Evolutionary conservation across 2,888 invertebrate species (phyloP).

Genomic region (Drosophila ezoana): DNA sequence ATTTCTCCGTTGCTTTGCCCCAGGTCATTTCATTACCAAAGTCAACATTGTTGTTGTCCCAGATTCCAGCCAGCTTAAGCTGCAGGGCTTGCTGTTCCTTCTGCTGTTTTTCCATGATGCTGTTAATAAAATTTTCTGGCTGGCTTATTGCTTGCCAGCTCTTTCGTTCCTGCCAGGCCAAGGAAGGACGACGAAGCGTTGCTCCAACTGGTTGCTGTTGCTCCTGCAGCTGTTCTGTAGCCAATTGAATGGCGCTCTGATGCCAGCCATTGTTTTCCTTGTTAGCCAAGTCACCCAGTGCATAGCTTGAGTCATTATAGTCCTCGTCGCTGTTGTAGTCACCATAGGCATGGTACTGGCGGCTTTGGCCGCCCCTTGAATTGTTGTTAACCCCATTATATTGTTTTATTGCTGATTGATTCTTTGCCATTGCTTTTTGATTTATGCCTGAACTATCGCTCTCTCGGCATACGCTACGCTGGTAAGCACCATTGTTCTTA

Average conservation of each 20-base stretch:
- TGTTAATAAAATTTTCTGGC: conserved; percentile 77
- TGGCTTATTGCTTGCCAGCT: conserved; percentile 65
- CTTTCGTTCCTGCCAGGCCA: conserved; percentile 46
- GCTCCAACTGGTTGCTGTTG: conserved; percentile 12
- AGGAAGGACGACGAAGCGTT: conserved; percentile 26
- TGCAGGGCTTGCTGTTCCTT: conserved; percentile 29
- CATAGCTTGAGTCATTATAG: conserved; percentile 14
- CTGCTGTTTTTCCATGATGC: conserved; percentile 47
- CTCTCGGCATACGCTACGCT: conserved; percentile 21
- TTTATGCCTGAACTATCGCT: conserved; percentile 59
- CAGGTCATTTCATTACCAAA: conserved; percentile 76
- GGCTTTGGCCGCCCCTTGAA: conserved; percentile 44
- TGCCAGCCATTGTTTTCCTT: conserved; percentile 67
- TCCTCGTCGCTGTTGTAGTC: conserved; percentile 18
- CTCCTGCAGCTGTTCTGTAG: conserved; percentile 36
- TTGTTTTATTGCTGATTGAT: conserved; percentile 78
- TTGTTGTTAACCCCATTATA: conserved; percentile 51
- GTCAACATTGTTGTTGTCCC: conserved; percentile 66
- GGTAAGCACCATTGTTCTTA: conserved; percentile 47
- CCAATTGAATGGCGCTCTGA: conserved; percentile 62
- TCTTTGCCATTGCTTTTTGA: conserved; percentile 72
- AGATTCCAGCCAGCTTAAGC: conserved; percentile 34
- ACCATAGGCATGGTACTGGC: conserved; percentile 40
- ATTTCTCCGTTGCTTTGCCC: conserved; percentile 71
- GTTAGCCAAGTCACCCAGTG: conserved; percentile 11